Evolutionary conservation across 2,888 invertebrate genomes (phyloP).

Genomic region (Pyrrhia umbra): DNA sequence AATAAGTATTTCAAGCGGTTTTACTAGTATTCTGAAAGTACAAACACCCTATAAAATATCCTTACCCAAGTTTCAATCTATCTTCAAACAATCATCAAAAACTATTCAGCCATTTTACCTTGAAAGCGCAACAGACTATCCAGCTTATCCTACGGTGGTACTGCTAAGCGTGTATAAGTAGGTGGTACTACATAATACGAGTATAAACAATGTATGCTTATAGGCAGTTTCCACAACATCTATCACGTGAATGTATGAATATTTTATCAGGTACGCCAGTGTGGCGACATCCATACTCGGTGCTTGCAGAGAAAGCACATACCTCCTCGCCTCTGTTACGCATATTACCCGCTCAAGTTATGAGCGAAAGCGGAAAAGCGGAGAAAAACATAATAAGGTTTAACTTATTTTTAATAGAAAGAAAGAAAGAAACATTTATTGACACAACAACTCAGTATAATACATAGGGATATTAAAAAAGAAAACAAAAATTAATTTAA

Average conservation of each 20-base stretch:
- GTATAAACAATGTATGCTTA: conserved; percentile 29
- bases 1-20: too few species aligned
- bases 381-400: too few species aligned
- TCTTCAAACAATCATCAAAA: neutral
- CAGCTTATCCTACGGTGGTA: neutral
- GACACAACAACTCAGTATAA: too few species aligned
- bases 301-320: conserved; percentile 77
- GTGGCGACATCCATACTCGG: conserved; percentile 56
- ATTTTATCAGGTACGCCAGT: conserved; percentile 72
- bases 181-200: neutral
- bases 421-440: too few species aligned
- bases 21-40: too few species aligned
- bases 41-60: too few species aligned
- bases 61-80: neutral
- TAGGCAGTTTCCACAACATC: conserved; percentile 54
- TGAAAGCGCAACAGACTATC: neutral
- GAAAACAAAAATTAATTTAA: too few species aligned
- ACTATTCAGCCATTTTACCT: neutral
- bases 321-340: conserved; percentile 58
- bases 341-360: conserved; percentile 60
- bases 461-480: too few species aligned
- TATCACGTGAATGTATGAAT: conserved; percentile 67
- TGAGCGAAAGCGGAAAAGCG: conserved; percentile 60
- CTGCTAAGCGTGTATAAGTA: neutral
- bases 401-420: too few species aligned